Percentiles rank a stretch among this genome's conserved stretches.
phyloP scores from a whole-genome alignment of 1,140 invertebrate species.

The Holotrichia oblita region DNA sequence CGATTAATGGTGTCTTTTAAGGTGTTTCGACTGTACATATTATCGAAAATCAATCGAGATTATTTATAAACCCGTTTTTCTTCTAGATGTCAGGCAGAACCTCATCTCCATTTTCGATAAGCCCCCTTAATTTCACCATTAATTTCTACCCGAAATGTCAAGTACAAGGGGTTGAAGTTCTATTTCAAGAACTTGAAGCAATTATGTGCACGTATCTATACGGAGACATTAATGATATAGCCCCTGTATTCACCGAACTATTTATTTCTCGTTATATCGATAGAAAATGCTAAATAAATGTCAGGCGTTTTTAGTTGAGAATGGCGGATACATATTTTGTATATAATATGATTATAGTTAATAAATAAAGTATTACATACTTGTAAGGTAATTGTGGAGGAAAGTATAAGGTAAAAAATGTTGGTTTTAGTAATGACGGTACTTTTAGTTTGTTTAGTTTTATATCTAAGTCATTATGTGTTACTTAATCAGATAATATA shows the following conservation, averaged over 20 bases:
- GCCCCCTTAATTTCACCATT: background rate
- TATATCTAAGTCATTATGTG: no score
- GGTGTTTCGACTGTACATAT: background rate
- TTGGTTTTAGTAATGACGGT: no score
- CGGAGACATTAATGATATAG: background rate
- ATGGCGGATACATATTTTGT: no score
- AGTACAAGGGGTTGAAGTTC: background rate
- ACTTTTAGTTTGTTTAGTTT: no score
- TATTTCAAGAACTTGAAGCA: background rate
- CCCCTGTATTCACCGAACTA: background rate
- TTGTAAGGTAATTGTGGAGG: no score
- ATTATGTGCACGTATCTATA: background rate
- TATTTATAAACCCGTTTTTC: slow-evolving; percentile 14
- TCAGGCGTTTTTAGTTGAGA: no score
- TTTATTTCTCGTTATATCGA: background rate
- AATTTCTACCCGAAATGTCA: slow-evolving; percentile 13
- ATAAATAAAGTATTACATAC: no score
- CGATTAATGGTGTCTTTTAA: background rate
- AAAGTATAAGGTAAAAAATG: no score
- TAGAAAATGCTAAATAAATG: no score
- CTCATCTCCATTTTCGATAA: slow-evolving; percentile 11
- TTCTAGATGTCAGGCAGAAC: background rate
- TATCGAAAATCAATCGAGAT: background rate
- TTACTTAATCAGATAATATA: no score
- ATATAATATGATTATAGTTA: no score